Evolutionary conservation across 2,113 vertebrate genomes (phyloP).

Genomic region (Misgurnus mizolepis): DNA sequence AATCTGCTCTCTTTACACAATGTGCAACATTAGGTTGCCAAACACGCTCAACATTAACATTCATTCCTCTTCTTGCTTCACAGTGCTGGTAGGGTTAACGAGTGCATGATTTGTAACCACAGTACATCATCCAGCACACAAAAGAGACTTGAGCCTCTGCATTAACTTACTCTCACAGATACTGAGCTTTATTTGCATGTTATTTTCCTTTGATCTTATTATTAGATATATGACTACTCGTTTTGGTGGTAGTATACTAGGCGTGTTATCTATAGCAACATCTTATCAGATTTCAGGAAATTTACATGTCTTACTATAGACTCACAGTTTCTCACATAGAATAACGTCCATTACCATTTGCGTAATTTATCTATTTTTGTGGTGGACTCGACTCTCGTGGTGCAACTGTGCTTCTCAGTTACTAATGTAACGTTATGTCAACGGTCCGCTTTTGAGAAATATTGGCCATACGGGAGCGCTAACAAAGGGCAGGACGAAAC

Average conservation of each 20-base stretch:
- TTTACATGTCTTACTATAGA: too few species aligned
- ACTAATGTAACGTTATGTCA: too few species aligned
- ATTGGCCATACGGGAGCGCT: too few species aligned
- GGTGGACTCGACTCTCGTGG: too few species aligned
- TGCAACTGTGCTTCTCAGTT: too few species aligned
- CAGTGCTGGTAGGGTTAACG: background rate
- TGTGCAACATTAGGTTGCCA: background rate
- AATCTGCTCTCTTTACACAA: background rate
- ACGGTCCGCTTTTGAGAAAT: too few species aligned
- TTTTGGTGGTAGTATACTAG: too few species aligned
- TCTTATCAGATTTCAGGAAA: background rate
- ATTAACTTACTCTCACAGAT: background rate
- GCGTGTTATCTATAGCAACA: background rate
- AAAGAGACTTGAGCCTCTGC: background rate
- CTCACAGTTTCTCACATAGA: too few species aligned
- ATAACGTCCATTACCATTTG: too few species aligned
- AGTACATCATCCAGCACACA: background rate
- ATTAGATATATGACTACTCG: background rate
- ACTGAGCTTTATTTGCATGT: too few species aligned
- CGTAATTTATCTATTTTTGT: too few species aligned
- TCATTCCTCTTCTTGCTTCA: constrained; percentile 5
- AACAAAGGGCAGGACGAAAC: background rate
- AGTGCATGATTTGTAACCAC: background rate
- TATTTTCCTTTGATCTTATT: background rate
- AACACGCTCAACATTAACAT: background rate